A percentile compares a stretch with the other conserved stretches of the same genome.
phyloP scores from a whole-genome alignment of 2,113 vertebrate species.

The Heloderma charlesbogerti region DNA sequence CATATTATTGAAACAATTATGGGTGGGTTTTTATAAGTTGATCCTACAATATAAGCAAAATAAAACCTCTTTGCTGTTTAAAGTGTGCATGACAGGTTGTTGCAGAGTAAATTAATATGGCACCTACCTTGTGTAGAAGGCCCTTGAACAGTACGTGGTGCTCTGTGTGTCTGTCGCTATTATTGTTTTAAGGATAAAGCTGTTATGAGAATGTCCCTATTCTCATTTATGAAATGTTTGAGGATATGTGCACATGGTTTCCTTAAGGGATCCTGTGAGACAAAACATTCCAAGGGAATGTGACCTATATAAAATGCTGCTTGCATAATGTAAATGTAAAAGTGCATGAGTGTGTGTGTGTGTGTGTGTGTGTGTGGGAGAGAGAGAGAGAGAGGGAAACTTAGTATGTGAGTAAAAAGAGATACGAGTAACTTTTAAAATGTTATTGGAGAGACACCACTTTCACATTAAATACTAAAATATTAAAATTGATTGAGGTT shows the following conservation, averaged over 20 bases:
- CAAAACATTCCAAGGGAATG: not conserved
- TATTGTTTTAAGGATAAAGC: not conserved
- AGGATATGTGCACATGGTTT: not conserved
- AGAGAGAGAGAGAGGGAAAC: not conserved
- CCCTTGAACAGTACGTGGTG: not conserved
- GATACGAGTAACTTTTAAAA: conserved; percentile 65
- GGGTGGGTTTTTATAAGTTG: too few species aligned
- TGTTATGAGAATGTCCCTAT: too few species aligned
- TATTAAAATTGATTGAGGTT: conserved; percentile 81
- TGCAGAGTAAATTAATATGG: not conserved
- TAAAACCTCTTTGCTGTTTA: too few species aligned
- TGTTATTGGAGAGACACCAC: conserved; percentile 59
- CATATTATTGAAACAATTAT: too few species aligned
- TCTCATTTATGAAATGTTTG: not conserved
- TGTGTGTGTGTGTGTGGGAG: not conserved
- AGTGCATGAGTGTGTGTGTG: too few species aligned
- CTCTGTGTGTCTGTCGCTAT: not conserved
- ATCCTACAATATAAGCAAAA: too few species aligned
- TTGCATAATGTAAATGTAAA: too few species aligned
- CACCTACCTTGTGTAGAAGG: not conserved
- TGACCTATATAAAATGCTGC: not conserved
- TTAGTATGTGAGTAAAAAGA: conserved; percentile 55
- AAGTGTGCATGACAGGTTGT: too few species aligned
- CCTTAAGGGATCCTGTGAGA: not conserved
- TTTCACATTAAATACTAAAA: conserved; percentile 76